These are phyloP conservation scores for Narcine bancroftii DNA, from an alignment of 2,113 vertebrate genomes.

Conservation along the genomic window DNA sequence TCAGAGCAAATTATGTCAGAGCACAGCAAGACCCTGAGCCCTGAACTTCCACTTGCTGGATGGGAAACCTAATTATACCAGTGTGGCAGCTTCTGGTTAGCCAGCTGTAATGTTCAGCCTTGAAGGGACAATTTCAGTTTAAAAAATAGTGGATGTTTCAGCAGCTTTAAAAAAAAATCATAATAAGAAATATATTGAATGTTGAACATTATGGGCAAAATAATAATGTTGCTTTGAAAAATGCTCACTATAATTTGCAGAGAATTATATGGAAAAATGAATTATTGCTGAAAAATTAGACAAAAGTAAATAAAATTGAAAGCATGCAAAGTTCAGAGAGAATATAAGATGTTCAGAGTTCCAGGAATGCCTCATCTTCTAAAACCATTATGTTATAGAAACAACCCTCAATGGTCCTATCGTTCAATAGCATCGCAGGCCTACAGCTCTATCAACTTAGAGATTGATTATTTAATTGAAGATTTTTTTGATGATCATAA, in stretches of 20 bases:
- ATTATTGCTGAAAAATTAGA: background rate
- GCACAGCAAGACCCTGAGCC: background rate
- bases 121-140: background rate
- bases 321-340: background rate
- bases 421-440: background rate
- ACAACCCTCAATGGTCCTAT: background rate
- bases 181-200: background rate
- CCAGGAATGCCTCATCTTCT: background rate
- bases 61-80: background rate
- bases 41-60: background rate
- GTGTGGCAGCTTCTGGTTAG: background rate
- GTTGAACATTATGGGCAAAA: background rate
- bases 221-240: background rate
- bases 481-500: background rate
- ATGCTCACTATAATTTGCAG: background rate
- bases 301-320: background rate
- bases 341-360: background rate
- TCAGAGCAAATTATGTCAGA: background rate
- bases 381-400: background rate
- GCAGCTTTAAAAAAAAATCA: background rate
- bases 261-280: background rate
- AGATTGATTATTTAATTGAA: background rate
- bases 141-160: background rate
- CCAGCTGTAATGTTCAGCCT: background rate
- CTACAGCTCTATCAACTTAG: background rate